phyloP scores from a whole-genome alignment of 2,113 vertebrate species.

The Cyprinus carpio region DNA sequence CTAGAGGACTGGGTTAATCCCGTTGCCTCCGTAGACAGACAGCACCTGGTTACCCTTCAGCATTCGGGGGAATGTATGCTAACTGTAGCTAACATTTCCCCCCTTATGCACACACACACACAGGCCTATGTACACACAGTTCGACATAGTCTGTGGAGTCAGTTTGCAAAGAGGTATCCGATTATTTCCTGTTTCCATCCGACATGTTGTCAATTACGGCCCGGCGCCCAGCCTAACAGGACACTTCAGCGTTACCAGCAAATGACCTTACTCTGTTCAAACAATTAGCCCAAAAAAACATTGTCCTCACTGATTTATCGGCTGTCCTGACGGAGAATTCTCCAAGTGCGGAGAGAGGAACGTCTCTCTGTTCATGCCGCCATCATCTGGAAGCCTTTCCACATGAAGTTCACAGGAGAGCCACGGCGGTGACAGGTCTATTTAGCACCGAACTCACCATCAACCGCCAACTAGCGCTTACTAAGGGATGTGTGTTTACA shows the following conservation, averaged over 20 bases:
- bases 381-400: constrained; percentile 53
- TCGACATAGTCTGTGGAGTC: constrained; percentile 38
- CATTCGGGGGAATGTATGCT: constrained; percentile 2
- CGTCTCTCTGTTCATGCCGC: constrained; percentile 18
- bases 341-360: not conserved
- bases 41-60: constrained; percentile 29
- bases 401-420: constrained; percentile 42
- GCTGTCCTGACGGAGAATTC: constrained; percentile 4
- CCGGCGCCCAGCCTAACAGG: constrained; percentile 37
- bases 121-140: constrained; percentile 30
- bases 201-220: constrained; percentile 54
- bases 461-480: not conserved
- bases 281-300: constrained; percentile 51
- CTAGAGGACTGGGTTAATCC: constrained; percentile 44
- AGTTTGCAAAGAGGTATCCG: constrained; percentile 49
- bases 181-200: constrained; percentile 54
- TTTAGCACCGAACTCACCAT: constrained; percentile 44
- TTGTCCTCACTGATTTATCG: constrained; percentile 50
- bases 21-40: constrained; percentile 7
- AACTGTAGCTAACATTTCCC: constrained; percentile 38
- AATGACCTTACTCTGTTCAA: constrained; percentile 41
- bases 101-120: constrained; percentile 38
- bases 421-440: constrained; percentile 22
- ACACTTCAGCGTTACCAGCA: constrained; percentile 28
- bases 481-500: constrained; percentile 3